Conservation (phyloP, 2,797 vertebrate species). For the Nyctalus aviator region DNA sequence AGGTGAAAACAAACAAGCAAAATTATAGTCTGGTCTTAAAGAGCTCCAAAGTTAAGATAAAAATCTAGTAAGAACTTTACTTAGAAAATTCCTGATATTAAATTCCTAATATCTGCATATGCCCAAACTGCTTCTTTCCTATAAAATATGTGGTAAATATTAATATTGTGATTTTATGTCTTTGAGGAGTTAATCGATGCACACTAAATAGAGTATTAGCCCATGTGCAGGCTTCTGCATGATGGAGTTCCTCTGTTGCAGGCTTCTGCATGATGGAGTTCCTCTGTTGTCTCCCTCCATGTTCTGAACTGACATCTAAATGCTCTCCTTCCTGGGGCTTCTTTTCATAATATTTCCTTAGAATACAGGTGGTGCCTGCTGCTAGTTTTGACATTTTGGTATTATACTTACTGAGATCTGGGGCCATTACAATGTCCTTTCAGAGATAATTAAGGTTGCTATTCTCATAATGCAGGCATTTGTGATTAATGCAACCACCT, state of each 20-base stretch:
- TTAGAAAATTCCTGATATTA: not conserved
- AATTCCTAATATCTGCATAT: not conserved
- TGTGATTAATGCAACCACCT: not conserved
- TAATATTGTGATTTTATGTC: constrained; percentile 5
- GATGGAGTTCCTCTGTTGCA: not conserved
- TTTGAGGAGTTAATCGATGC: not conserved
- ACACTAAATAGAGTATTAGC: not conserved
- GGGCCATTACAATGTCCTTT: not conserved
- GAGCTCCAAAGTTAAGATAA: not conserved
- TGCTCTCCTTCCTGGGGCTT: constrained; percentile 52
- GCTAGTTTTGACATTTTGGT: constrained; percentile 60
- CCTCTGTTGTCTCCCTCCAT: constrained; percentile 48
- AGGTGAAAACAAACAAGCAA: not conserved
- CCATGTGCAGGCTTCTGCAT: not conserved
- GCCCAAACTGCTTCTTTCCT: not conserved
- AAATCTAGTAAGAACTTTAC: not conserved
- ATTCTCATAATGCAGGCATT: not conserved
- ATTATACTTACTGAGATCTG: not conserved
- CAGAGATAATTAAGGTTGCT: not conserved
- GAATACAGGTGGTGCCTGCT: constrained; percentile 28
- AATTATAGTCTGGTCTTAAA: not conserved
- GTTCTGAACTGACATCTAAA: constrained; percentile 72
- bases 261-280: not conserved
- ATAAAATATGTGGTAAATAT: not conserved
- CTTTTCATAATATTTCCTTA: constrained; percentile 67